Evolutionary conservation across 2,113 vertebrate genomes (phyloP), one percentile per base, ranked within the genome.

Genomic region (Engraulis encrasicolus): DNA sequence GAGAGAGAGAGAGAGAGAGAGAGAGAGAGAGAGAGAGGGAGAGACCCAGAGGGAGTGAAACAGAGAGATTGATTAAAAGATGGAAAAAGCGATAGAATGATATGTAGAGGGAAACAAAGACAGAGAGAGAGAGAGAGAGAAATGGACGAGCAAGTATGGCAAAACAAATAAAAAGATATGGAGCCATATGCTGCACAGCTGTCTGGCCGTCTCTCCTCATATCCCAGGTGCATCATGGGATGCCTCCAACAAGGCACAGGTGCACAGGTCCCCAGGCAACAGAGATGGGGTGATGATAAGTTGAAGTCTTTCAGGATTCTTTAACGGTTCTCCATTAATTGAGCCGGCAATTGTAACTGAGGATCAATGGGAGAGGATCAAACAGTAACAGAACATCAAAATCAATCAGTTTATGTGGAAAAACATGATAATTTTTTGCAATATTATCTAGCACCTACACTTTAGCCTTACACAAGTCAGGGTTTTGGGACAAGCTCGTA

Each of bases 121-220:
- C 19, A 19, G 52, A 49, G 71, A 20, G 27, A 18, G 19, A 52
- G 74, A 74, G 27, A 82, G 82, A 84, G n/a, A 38, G 19, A 7
- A 58, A 48, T 78, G 84, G 85, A 86, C 84, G 89, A 86, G 78
- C 87, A 85, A 85, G 87, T 87, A 87, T 81, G 83, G 83, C 78
- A 84, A 90, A 86, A 89, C 82, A 91, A 91, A 91, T 82, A 89
- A 91, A 89, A 85, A 36, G 27, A 80, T 85, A 88, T 74, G 88
- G 88, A 83, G 82, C 27, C 93, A 93, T 91, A 86, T 92, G 92
- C 84, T 88, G 82, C 78, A 31, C 93, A 94, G 90, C 92, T 93
- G 91, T 89, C 86, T 84, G 86, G 85, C 50, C 34, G n/a, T 83
- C 12, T 82, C 71, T 86, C 48, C 80, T 50, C 48, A 52, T 34